These are phyloP conservation scores for Drosophila peninsularis DNA, from an alignment of 2,888 invertebrate species.

Conservation along the genomic window DNA sequence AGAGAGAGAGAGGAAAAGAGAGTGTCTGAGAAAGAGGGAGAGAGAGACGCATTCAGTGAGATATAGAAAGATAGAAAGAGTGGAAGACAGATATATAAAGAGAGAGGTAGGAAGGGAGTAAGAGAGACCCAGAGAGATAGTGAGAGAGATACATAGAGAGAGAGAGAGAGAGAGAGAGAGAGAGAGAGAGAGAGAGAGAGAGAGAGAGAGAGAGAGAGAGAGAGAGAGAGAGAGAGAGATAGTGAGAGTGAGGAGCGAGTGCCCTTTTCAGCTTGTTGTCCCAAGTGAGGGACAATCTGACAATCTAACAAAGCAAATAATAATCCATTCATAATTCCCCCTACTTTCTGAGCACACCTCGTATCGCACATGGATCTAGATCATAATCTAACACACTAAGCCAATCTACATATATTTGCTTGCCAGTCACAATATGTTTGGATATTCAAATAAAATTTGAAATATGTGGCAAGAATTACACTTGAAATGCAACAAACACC, in stretches of 20 bases:
- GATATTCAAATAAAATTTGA: slow-evolving; percentile 39
- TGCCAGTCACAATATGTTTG: slow-evolving; percentile 45
- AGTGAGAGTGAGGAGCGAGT: neutral
- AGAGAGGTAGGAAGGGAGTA: neutral
- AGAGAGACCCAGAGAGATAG: neutral
- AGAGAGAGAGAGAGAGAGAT: neutral
- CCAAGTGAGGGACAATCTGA: too few relatives aligned
- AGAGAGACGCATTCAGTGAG: too few relatives aligned
- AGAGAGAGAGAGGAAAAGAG: neutral
- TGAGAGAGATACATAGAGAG: neutral
- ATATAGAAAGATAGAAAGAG: neutral
- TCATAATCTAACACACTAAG: neutral
- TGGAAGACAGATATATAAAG: neutral
- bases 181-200: neutral
- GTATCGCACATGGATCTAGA: neutral
- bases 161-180: neutral
- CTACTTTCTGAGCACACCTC: neutral
- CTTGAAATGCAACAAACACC: slow-evolving; percentile 45
- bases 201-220: neutral
- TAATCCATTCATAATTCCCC: neutral
- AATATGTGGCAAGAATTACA: slow-evolving; percentile 12
- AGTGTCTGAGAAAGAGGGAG: neutral
- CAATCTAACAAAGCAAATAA: too few relatives aligned
- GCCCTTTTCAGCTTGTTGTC: too few relatives aligned
- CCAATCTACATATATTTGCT: slow-evolving; percentile 1